A percentile compares a stretch with the other conserved stretches of the same genome.
phyloP scores from a whole-genome alignment of 2,888 invertebrate species.

The Melieria omissa region DNA sequence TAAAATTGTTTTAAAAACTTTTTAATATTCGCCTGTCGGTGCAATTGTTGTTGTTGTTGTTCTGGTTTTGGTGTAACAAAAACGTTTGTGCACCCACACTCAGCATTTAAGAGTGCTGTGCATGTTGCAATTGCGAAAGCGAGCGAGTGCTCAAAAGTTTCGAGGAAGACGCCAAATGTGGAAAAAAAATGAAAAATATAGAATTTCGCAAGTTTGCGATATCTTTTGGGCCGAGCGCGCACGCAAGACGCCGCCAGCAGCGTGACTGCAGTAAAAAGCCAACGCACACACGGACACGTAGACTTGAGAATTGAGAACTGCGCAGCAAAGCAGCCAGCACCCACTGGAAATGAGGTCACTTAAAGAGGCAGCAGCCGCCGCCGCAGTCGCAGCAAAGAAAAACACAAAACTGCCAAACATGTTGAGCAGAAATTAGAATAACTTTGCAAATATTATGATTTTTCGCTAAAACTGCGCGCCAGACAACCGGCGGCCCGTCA shows the following conservation, averaged over 20 bases:
- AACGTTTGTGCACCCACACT: conserved; percentile 17
- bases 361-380: neutral
- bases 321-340: neutral
- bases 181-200: neutral
- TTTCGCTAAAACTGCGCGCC: neutral
- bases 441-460: conserved; percentile 22
- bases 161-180: neutral
- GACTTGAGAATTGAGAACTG: no score
- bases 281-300: no score
- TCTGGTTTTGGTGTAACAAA: conserved; percentile 11
- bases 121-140: neutral
- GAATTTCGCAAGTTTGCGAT: no score
- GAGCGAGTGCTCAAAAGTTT: neutral
- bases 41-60: conserved; percentile 8
- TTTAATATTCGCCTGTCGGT: conserved; percentile 14
- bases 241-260: no score
- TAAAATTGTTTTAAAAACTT: conserved; percentile 29
- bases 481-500: no score
- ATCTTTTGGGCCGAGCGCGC: no score
- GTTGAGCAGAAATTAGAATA: conserved; percentile 22
- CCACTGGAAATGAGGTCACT: conserved; percentile 22
- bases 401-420: conserved; percentile 1
- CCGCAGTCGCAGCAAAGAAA: conserved; percentile 2
- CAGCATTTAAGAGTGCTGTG: neutral
- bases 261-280: no score